These are phyloP conservation scores for Eolophus roseicapilla DNA, from an alignment of 2,113 vertebrate genomes.

Conservation along the genomic window DNA sequence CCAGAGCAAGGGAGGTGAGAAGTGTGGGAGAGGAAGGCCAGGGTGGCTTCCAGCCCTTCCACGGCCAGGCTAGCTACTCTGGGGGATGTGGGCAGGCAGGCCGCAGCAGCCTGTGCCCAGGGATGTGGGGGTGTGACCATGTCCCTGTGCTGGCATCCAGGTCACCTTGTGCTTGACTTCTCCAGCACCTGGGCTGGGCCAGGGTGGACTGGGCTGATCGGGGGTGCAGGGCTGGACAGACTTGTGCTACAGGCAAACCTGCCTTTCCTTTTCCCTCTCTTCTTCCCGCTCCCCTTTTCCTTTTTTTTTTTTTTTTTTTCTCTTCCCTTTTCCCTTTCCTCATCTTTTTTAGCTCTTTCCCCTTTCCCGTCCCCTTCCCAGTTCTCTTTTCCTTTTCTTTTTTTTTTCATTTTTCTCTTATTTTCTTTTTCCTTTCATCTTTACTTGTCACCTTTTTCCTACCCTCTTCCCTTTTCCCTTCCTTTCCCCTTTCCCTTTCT, in stretches of 20 bases:
- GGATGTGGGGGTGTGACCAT: accelerated
- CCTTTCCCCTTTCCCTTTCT: not conserved
- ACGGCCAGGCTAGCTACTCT: accelerated
- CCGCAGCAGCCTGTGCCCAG: not conserved
- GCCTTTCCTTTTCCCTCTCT: not conserved
- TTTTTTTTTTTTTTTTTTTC: not conserved
- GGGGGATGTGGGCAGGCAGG: not conserved
- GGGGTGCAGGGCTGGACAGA: accelerated
- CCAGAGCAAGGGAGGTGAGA: accelerated
- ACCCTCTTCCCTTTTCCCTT: accelerated
- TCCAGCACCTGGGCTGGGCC: not conserved
- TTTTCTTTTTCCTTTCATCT: not conserved
- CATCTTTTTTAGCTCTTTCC: not conserved
- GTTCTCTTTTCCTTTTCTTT: not conserved
- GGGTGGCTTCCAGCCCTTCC: not conserved
- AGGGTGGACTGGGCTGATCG: accelerated
- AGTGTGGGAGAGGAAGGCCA: not conserved
- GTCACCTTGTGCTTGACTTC: not conserved
- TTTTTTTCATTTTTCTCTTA: not conserved
- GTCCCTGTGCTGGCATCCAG: not conserved
- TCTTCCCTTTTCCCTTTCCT: not conserved
- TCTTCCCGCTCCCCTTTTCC: not conserved
- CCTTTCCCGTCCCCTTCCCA: not conserved
- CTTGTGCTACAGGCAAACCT: not conserved
- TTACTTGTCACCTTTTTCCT: not conserved